These are phyloP conservation scores for Pseudoatta argentina DNA, from an alignment of 1,140 invertebrate species.

Conservation along the genomic window DNA sequence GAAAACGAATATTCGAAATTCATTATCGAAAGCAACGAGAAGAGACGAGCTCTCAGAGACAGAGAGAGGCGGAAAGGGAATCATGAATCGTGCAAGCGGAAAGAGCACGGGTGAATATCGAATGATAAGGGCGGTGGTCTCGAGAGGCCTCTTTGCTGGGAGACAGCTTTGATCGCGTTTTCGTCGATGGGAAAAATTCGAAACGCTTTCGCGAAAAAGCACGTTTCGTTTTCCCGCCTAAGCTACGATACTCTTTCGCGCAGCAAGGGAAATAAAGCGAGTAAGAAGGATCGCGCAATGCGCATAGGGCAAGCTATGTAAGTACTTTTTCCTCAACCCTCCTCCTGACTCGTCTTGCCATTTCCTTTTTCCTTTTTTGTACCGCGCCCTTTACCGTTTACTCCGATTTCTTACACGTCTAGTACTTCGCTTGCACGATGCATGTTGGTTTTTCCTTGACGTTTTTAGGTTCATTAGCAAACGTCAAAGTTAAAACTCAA, in stretches of 20 bases:
- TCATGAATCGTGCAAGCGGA: conserved; percentile 2
- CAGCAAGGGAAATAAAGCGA: conserved; percentile 25
- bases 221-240: conserved; percentile 63
- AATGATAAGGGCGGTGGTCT: conserved; percentile 36
- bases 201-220: conserved; percentile 62
- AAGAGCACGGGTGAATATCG: conserved; percentile 20
- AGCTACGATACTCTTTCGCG: conserved; percentile 5
- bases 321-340: conserved; percentile 5
- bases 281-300: conserved; percentile 18
- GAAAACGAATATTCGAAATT: conserved; percentile 34
- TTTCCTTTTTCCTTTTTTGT: not conserved
- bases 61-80: conserved; percentile 1
- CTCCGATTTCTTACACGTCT: conserved; percentile 50
- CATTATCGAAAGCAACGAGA: conserved; percentile 22
- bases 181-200: conserved; percentile 67
- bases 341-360: not conserved
- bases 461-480: conserved; percentile 59
- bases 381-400: conserved; percentile 16
- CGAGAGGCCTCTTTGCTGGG: conserved; percentile 57
- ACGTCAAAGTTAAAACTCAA: conserved; percentile 61
- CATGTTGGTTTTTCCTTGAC: conserved; percentile 35
- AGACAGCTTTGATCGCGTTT: conserved; percentile 69
- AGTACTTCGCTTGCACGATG: conserved; percentile 22
- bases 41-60: not conserved
- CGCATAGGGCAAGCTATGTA: not conserved